Conservation (phyloP, 2,113 vertebrate genomes). For the Climacteris rufus region DNA sequence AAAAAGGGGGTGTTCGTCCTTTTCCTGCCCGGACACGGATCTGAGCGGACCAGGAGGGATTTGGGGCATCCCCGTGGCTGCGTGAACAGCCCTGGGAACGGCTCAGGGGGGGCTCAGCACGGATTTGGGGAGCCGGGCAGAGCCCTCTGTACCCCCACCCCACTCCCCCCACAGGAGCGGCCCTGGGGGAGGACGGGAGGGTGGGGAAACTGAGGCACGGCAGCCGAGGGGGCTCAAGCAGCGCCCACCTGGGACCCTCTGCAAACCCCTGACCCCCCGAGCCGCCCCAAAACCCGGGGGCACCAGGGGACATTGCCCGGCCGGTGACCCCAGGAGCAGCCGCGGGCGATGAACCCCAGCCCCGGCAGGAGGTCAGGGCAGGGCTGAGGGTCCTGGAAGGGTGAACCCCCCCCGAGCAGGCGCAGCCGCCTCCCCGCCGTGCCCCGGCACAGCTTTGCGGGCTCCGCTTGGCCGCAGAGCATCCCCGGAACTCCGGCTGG, state of each 20-base stretch:
- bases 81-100: fast-evolving
- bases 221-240: not conserved
- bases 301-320: not conserved
- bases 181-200: fast-evolving
- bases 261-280: fast-evolving
- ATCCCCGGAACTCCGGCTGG: no score
- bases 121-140: not conserved
- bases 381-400: no score
- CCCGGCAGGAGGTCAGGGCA: no score
- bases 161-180: fast-evolving
- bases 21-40: fast-evolving
- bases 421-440: no score
- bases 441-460: no score
- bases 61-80: fast-evolving
- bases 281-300: fast-evolving
- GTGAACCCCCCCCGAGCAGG: no score
- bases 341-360: no score
- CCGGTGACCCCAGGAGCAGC: not conserved
- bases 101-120: fast-evolving
- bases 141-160: not conserved
- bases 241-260: fast-evolving
- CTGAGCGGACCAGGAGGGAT: fast-evolving
- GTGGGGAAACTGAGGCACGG: not conserved
- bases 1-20: not conserved
- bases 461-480: no score